Evolutionary conservation across 2,113 vertebrate species (phyloP), one percentile per base, ranked within the genome.

Genomic region (Procavia capensis): DNA sequence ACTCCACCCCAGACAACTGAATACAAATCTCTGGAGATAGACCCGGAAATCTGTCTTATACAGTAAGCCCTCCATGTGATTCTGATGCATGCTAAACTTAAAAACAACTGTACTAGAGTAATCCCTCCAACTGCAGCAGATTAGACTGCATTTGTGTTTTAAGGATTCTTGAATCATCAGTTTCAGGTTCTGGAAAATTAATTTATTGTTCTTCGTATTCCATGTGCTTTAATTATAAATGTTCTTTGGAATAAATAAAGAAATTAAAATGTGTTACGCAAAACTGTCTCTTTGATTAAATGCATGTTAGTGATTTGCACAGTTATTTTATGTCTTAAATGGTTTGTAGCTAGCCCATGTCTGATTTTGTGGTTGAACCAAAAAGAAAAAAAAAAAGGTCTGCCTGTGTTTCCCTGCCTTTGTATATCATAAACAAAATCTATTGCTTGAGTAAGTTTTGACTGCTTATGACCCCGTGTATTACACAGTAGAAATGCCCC

Each of bases 291-390:
- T 91, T 86, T 61, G 9, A 1, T 86, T 74, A 89, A 95, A 70
- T 85, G 27, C 4, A n/a, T 50, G 41, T 63, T 43, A 86, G 54
- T 83, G 57, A 81, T 79, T 64, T 64, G 24, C 25, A 47, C 24
- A 80, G 9, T 82, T 92, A 57, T 86, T 96, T 91, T 85, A 57
- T 72, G 14, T 86, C 76, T 63, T n/a, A 91, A 43, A 61, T n/a
- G 43, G 45, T 50, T 50, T 29, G 41, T 22, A 79, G n/a, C n/a
- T 93, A 66, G 34, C 89, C 57, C 16, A 5, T 74, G 31, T 79
- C 70, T 84, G 20, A 87, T 78, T 78, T 86, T 83, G 24, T 36
- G 39, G 20, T 66, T 64, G 36, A 82, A 87, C 24, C 17, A 86
- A 83, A 24, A 70, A 31, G 31, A 16, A 8, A 83, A 24, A 70